phyloP scores from a whole-genome alignment of 2,888 invertebrate species.

The Phaonia tiefii region DNA sequence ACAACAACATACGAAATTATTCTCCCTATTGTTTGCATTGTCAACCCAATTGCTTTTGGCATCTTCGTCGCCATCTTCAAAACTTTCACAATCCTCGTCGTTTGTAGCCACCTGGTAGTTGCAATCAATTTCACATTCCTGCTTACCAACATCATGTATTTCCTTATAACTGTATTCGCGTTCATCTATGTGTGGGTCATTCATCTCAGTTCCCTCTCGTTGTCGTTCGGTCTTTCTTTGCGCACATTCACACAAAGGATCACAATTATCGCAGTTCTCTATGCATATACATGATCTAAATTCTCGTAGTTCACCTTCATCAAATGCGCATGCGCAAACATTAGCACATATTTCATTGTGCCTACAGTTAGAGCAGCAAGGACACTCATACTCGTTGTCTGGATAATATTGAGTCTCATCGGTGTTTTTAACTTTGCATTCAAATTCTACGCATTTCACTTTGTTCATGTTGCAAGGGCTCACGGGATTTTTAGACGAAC shows the following conservation, averaged over 20 bases:
- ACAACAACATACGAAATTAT: not conserved
- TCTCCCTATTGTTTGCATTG: no score
- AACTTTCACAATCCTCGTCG: not conserved
- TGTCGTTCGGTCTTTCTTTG: no score
- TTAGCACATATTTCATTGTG: not conserved
- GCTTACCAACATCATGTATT: no score
- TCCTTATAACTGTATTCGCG: no score
- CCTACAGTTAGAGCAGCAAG: conserved; percentile 1
- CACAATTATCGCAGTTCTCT: not conserved
- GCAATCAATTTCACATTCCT: no score
- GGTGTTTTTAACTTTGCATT: not conserved
- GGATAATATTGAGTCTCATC: not conserved
- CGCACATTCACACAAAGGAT: not conserved
- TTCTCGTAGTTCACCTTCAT: not conserved
- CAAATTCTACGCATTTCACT: conserved; percentile 8
- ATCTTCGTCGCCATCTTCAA: not conserved
- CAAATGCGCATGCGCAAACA: not conserved
- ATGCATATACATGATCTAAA: conserved; percentile 2
- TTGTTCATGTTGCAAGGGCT: no score
- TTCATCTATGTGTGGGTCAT: no score
- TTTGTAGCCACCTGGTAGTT: no score
- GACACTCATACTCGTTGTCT: not conserved
- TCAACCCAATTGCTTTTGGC: not conserved
- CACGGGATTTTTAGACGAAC: no score
- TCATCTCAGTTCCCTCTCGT: no score